Percentiles rank a stretch among this genome's conserved stretches.
These are phyloP conservation scores for Smutsia gigantea DNA, from an alignment of 2,797 vertebrate genomes.

Conservation along the genomic window DNA sequence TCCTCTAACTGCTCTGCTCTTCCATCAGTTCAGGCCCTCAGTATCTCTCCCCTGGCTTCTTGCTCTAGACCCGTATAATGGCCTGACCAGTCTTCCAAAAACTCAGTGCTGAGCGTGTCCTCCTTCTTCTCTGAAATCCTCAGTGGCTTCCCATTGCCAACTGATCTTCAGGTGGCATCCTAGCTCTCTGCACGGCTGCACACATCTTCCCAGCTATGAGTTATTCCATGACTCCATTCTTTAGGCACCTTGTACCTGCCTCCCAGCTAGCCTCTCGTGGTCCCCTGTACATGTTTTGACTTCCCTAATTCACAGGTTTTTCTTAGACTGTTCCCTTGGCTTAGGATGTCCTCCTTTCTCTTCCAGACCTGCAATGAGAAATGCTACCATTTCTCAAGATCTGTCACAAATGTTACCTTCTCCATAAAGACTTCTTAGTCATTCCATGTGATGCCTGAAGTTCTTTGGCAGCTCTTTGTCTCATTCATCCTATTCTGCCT, in stretches of 20 bases:
- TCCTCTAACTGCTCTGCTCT: neutral
- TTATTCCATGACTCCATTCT: neutral
- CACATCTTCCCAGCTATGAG: neutral
- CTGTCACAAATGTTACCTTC: neutral
- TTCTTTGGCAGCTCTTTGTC: neutral
- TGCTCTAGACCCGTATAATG: neutral
- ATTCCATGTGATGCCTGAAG: rapidly evolving
- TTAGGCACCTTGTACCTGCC: neutral
- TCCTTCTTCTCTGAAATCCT: neutral
- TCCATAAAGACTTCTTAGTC: neutral
- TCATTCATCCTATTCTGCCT: neutral
- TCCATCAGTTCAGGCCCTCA: neutral
- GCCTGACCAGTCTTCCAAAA: neutral
- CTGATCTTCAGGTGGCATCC: neutral
- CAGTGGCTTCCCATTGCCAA: neutral
- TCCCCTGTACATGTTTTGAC: neutral
- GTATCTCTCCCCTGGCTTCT: neutral
- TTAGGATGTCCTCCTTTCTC: neutral
- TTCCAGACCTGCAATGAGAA: neutral
- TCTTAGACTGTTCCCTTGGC: neutral
- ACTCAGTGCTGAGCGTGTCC: neutral
- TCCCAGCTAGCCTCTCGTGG: neutral
- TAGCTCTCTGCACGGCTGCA: neutral
- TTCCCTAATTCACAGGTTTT: neutral
- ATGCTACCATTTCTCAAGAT: neutral